A percentile compares a stretch with the other conserved stretches of the same genome.
Evolutionary conservation across 2,888 invertebrate genomes (phyloP).

Genomic region (Troides oblongomaculatus): DNA sequence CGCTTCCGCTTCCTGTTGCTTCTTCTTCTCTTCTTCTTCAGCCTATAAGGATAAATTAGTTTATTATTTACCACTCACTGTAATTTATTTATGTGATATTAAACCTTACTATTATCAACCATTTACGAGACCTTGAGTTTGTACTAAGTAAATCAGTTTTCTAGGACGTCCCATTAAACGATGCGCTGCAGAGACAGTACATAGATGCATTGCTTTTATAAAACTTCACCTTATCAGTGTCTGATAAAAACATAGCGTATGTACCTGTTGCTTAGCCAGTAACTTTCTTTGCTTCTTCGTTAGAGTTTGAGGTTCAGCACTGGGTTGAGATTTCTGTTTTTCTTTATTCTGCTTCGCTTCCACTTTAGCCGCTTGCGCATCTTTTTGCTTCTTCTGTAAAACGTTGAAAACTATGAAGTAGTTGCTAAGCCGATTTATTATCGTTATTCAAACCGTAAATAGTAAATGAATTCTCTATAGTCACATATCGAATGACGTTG

Average conservation of each 20-base stretch:
- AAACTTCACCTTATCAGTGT: not conserved
- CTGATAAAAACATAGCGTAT: not conserved
- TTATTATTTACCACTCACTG: too few species aligned
- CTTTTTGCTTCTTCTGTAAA: slow-evolving; percentile 54
- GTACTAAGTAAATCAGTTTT: too few species aligned
- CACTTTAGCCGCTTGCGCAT: slow-evolving; percentile 39
- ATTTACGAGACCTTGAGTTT: too few species aligned
- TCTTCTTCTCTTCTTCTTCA: slow-evolving; percentile 38
- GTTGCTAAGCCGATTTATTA: not conserved
- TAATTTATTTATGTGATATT: too few species aligned
- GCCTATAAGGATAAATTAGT: slow-evolving; percentile 32
- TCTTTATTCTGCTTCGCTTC: slow-evolving; percentile 41
- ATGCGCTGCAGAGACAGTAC: too few species aligned
- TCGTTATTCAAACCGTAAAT: too few species aligned
- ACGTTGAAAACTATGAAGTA: not conserved
- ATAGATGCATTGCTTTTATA: not conserved
- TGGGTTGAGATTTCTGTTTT: slow-evolving; percentile 40
- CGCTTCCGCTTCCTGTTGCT: slow-evolving; percentile 38
- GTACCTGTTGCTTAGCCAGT: slow-evolving; percentile 65
- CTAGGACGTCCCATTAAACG: too few species aligned
- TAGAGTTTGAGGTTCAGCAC: slow-evolving; percentile 45
- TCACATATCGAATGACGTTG: too few species aligned
- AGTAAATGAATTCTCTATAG: too few species aligned
- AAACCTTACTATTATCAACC: too few species aligned
- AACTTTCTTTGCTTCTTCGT: slow-evolving; percentile 69